A percentile compares a stretch with the other conserved stretches of the same genome.
Conservation (phyloP, 92 coral and sea anemone genomes). For the Virgularia gustaviana region DNA sequence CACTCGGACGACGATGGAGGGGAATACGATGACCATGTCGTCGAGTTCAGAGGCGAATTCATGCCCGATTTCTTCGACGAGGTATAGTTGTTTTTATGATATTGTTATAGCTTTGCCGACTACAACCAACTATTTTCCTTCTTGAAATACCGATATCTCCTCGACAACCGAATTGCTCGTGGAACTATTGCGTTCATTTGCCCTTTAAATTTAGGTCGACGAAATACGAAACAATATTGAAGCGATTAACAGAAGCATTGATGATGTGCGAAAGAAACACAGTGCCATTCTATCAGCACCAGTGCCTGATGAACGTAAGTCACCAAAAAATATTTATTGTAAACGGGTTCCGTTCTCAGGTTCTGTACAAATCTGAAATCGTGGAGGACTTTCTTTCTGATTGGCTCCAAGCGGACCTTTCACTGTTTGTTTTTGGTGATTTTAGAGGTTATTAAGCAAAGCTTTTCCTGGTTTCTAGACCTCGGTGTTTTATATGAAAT, state of each 20-base stretch:
- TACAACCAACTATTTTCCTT: background rate
- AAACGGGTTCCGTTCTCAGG: slow-evolving; percentile 3
- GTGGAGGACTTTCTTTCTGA: background rate
- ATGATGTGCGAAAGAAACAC: slow-evolving; percentile 86
- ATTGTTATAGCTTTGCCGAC: background rate
- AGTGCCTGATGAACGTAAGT: slow-evolving; percentile 77
- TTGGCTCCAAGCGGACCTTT: too few relatives aligned
- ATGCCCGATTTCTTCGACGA: slow-evolving; percentile 24
- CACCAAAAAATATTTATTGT: too few relatives aligned
- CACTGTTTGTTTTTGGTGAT: too few relatives aligned
- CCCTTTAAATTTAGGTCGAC: slow-evolving; percentile 80
- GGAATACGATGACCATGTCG: slow-evolving; percentile 18
- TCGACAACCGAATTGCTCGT: too few relatives aligned
- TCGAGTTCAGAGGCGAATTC: slow-evolving; percentile 11
- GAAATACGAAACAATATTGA: slow-evolving; percentile 74
- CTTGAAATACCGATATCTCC: background rate
- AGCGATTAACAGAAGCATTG: slow-evolving; percentile 76
- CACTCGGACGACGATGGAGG: slow-evolving; percentile 7
- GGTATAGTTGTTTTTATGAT: too few relatives aligned
- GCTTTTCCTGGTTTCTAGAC: too few relatives aligned
- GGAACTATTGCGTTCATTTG: too few relatives aligned
- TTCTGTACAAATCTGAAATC: background rate
- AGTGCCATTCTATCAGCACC: slow-evolving; percentile 82
- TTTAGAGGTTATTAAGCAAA: too few relatives aligned
- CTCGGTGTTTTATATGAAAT: too few relatives aligned